A percentile compares a stretch with the other conserved stretches of the same genome.
phyloP scores from a whole-genome alignment of 1,140 invertebrate species.

The Pogonus chalceus region DNA sequence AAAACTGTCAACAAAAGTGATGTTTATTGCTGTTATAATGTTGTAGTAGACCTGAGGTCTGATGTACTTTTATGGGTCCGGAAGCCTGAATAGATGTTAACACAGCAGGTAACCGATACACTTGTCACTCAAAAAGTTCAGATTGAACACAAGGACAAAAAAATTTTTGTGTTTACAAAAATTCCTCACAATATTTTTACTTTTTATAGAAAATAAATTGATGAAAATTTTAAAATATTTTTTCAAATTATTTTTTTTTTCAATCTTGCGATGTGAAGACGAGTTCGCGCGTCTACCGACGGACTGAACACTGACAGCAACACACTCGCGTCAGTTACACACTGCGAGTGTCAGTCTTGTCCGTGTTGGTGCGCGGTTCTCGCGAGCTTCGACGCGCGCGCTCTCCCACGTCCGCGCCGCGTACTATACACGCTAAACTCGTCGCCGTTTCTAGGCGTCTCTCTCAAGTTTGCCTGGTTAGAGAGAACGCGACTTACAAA shows the following conservation, averaged over 20 bases:
- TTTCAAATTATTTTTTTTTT: too few species aligned
- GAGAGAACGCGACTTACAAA: neutral
- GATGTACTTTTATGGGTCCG: too few species aligned
- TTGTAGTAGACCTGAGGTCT: too few species aligned
- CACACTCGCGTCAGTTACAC: neutral
- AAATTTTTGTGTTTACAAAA: too few species aligned
- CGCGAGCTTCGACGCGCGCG: slow-evolving; percentile 28
- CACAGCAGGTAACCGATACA: neutral
- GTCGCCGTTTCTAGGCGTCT: neutral
- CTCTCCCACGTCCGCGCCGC: slow-evolving; percentile 29
- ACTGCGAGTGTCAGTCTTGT: neutral
- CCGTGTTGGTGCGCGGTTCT: slow-evolving; percentile 11
- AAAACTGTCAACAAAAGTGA: too few species aligned
- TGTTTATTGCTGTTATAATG: too few species aligned
- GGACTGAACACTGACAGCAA: slow-evolving; percentile 26
- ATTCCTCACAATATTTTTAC: too few species aligned
- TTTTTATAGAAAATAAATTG: too few species aligned
- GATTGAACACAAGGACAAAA: too few species aligned
- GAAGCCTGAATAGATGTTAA: too few species aligned
- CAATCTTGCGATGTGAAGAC: slow-evolving; percentile 25
- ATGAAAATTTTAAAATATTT: too few species aligned
- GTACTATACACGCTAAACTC: slow-evolving; percentile 14
- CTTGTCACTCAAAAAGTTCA: too few species aligned
- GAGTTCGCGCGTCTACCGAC: slow-evolving; percentile 23
- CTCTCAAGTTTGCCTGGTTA: neutral